These are phyloP conservation scores for Lordiphosa collinella DNA, from an alignment of 1,140 invertebrate genomes.

Conservation along the genomic window DNA sequence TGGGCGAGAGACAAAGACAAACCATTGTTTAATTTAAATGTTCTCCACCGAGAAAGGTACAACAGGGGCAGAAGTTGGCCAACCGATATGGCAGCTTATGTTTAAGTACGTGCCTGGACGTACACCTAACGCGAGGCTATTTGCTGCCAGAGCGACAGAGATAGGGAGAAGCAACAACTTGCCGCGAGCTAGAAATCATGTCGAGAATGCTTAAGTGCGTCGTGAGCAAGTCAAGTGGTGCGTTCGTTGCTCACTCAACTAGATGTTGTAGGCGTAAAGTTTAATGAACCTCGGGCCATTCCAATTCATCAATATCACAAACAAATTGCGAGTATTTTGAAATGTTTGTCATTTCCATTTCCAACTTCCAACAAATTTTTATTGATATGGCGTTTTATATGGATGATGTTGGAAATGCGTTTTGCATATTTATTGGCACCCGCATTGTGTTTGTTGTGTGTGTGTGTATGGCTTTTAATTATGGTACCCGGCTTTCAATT, in stretches of 20 bases:
- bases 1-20: conserved; percentile 28
- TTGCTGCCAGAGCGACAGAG: background rate
- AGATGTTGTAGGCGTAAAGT: conserved; percentile 25
- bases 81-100: conserved; percentile 61
- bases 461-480: conserved; percentile 46
- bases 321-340: conserved; percentile 33
- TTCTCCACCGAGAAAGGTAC: conserved; percentile 11
- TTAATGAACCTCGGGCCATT: conserved; percentile 59
- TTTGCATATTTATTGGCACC: conserved; percentile 59
- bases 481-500: conserved; percentile 54
- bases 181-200: conserved; percentile 65
- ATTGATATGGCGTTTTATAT: conserved; percentile 21
- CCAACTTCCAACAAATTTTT: conserved; percentile 21
- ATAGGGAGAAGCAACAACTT: conserved; percentile 33
- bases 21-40: conserved; percentile 57
- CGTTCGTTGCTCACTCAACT: conserved; percentile 23
- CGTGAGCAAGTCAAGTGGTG: conserved; percentile 53
- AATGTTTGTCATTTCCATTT: conserved; percentile 39
- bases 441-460: conserved; percentile 13
- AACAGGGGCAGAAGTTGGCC: conserved; percentile 10
- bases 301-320: conserved; percentile 46
- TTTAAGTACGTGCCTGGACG: conserved; percentile 53
- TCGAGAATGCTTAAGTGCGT: conserved; percentile 61
- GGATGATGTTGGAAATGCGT: conserved; percentile 20
- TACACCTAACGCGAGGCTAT: conserved; percentile 33